Evolutionary conservation across 1,140 invertebrate genomes (phyloP), one percentile per base, ranked within the genome.

Genomic region (Calephelis nemesis): DNA sequence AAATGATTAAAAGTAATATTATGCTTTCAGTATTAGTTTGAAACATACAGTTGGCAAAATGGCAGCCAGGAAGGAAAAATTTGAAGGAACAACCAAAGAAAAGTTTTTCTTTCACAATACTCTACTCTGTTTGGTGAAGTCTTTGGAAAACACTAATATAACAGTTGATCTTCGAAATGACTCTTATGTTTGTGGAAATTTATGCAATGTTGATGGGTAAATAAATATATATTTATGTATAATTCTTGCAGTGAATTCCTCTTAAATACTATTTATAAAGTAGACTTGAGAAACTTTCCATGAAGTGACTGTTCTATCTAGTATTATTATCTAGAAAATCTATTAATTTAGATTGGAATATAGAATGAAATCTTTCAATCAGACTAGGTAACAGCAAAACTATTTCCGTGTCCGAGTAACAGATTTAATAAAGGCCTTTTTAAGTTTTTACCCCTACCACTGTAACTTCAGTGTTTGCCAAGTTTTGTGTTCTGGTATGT

Each of bases 161-260:
- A 95, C 93, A n/a, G 87, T 96, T 13, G 95, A 96, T 83, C 83
- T 95, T 42, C 86, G 94, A 69, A 95, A 95, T 83, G 95, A 95
- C 78, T 87, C 93, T 7, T 92, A 88, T 74, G 84, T 95, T 65
- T 93, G 90, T 75, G 95, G 95, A 47, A 77, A 71, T 42, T 84
- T 95, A 13, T 78, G 87, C 10, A 75, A 92, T 52, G 92, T 94
- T 11, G 95, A 95, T 85, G 94, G 93, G 93, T 95, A 88, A 90
- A 87, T 85, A 64, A 47, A 12, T 40, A 45, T 8, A 1, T 13
- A 39, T 48, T 52, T 68, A 19, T 1, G 19, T 19, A 19, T 19
- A 19, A 19, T 19, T 19, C 3, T 19, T 19, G 19, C 19, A 19
- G 19, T 19, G 19, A n/a, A n/a, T n/a, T n/a, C n/a, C n/a, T n/a